Percentiles rank a stretch among this genome's conserved stretches.
Conservation (phyloP, 2,113 vertebrate genomes). For the Glaucomys volans region DNA sequence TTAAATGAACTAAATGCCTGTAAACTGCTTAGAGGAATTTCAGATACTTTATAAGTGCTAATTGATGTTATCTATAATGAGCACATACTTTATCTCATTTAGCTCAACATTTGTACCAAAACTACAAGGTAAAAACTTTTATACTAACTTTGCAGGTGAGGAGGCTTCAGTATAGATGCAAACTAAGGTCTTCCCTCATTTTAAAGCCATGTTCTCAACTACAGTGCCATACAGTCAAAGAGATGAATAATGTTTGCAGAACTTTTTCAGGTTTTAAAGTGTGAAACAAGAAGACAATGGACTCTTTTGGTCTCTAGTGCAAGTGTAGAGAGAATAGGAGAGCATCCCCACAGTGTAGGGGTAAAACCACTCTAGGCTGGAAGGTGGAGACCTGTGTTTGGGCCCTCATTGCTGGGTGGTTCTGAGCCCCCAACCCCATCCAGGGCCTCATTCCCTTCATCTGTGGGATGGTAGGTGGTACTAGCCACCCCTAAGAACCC, state of each 20-base stretch:
- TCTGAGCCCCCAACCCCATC: too few species aligned
- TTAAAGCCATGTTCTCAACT: slow-evolving; percentile 22
- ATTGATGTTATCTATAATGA: slow-evolving; percentile 2
- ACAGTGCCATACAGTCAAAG: background rate
- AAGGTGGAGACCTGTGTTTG: background rate
- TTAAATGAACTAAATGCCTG: slow-evolving; percentile 36
- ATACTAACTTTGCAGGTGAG: slow-evolving; percentile 4
- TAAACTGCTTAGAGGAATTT: background rate
- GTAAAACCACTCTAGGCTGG: background rate
- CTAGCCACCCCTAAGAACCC: background rate
- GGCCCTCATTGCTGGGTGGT: background rate
- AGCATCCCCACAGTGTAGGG: background rate
- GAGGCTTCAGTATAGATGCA: background rate
- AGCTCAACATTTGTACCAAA: background rate
- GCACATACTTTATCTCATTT: background rate
- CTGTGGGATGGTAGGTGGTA: background rate
- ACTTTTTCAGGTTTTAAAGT: slow-evolving; percentile 6
- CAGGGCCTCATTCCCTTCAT: background rate
- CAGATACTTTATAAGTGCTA: background rate
- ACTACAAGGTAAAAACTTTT: background rate
- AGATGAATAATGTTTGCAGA: background rate
- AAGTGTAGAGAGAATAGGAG: background rate
- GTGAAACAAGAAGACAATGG: background rate
- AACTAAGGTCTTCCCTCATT: background rate
- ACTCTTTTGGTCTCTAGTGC: background rate